phyloP scores from a whole-genome alignment of 2,113 vertebrate genomes.

The Girardinichthys multiradiatus region DNA sequence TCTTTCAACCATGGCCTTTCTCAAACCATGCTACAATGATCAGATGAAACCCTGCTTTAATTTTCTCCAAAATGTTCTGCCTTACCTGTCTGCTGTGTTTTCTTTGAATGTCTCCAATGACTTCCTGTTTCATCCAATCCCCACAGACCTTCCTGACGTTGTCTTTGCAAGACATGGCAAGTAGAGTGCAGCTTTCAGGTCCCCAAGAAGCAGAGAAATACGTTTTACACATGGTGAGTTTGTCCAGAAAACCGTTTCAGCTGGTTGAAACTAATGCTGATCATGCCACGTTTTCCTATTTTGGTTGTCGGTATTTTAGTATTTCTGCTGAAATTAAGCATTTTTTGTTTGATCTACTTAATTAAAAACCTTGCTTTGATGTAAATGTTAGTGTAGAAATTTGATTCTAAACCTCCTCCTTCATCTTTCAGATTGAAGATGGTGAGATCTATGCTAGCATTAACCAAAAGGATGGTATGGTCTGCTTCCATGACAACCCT shows the following conservation, averaged over 20 bases:
- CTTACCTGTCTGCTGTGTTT: no score
- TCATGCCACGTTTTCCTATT: background rate
- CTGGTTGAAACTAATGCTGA: background rate
- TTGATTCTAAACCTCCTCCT: background rate
- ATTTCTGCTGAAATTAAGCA: background rate
- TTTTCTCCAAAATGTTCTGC: no score
- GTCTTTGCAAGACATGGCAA: constrained; percentile 99
- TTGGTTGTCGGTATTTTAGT: no score
- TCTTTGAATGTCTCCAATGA: background rate
- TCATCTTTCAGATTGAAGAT: constrained; percentile 90
- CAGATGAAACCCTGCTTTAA: no score
- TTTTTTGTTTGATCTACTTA: no score
- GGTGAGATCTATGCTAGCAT: constrained; percentile 99
- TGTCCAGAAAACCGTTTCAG: background rate
- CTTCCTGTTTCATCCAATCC: background rate
- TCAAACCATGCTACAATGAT: no score
- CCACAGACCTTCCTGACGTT: constrained; percentile 96
- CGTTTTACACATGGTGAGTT: constrained; percentile 96
- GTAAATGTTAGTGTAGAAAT: background rate
- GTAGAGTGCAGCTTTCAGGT: constrained; percentile 95
- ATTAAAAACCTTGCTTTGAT: background rate
- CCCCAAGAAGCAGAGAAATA: constrained; percentile 99
- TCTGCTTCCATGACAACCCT: constrained; percentile 99
- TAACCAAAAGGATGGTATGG: constrained; percentile 99
- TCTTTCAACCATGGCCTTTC: no score